A percentile compares a stretch with the other conserved stretches of the same genome.
phyloP scores from a whole-genome alignment of 1,140 invertebrate genomes.

The Lithobius niger region DNA sequence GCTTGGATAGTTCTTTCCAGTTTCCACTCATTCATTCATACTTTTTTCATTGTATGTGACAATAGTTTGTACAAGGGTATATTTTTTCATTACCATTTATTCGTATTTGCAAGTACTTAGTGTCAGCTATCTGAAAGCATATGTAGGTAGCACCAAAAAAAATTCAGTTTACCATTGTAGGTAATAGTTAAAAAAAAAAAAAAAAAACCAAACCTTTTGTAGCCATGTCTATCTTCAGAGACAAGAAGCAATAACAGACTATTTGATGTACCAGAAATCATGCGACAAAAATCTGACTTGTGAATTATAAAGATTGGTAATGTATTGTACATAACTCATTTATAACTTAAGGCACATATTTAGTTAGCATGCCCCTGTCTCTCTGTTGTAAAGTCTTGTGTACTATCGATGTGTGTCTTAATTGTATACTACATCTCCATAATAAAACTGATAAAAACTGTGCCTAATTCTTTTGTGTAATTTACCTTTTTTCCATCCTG shows the following conservation, averaged over 20 bases:
- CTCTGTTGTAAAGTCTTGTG: slow-evolving; percentile 2
- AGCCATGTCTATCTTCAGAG: background rate
- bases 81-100: background rate
- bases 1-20: background rate
- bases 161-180: no score
- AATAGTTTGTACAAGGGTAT: background rate
- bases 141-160: no score
- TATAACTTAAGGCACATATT: slow-evolving; percentile 1
- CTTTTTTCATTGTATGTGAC: slow-evolving; percentile 4
- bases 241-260: background rate
- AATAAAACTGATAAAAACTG: background rate
- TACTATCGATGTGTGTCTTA: slow-evolving; percentile 2
- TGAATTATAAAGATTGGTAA: background rate
- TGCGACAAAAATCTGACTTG: background rate
- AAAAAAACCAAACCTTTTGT: background rate
- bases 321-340: background rate
- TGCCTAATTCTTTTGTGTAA: background rate
- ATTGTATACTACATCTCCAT: slow-evolving; percentile 1
- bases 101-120: background rate
- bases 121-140: background rate
- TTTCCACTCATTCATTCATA: background rate
- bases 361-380: background rate
- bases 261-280: background rate
- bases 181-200: no score
- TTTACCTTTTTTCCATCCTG: background rate